These are phyloP conservation scores for Mandrillus leucophaeus DNA, from an alignment of 2,113 vertebrate species.

Conservation along the genomic window DNA sequence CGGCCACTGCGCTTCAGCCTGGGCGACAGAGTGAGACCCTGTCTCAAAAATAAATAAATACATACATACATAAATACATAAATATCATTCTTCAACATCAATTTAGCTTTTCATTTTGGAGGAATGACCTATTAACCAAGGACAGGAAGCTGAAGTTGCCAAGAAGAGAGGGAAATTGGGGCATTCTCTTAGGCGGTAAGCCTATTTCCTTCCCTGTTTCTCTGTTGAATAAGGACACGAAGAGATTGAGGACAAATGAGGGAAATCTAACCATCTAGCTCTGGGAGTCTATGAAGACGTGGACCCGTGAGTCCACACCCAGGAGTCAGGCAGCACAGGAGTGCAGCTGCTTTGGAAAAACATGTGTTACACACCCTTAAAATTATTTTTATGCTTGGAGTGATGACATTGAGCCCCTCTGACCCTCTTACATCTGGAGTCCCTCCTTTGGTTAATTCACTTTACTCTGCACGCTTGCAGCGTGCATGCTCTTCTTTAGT, in stretches of 20 bases:
- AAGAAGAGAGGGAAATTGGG: neutral
- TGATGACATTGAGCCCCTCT: neutral
- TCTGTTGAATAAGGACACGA: neutral
- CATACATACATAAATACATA: too few species aligned
- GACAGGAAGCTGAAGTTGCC: neutral
- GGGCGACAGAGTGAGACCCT: too few species aligned
- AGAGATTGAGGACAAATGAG: neutral
- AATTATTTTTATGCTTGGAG: neutral
- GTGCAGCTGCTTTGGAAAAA: neutral
- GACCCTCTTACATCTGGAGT: neutral
- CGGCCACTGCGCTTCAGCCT: too few species aligned
- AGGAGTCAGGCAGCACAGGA: neutral
- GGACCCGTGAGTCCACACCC: neutral
- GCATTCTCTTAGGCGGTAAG: neutral
- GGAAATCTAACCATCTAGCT: neutral
- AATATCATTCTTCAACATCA: neutral
- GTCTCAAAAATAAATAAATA: too few species aligned
- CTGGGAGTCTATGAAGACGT: neutral
- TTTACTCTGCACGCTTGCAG: neutral
- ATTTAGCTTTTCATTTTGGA: neutral
- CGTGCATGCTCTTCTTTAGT: neutral
- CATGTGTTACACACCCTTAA: neutral
- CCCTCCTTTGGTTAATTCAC: neutral
- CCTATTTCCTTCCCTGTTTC: neutral
- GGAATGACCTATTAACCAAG: neutral